phyloP scores from a whole-genome alignment of 1,140 invertebrate species.

The Belonocnema kinseyi region DNA sequence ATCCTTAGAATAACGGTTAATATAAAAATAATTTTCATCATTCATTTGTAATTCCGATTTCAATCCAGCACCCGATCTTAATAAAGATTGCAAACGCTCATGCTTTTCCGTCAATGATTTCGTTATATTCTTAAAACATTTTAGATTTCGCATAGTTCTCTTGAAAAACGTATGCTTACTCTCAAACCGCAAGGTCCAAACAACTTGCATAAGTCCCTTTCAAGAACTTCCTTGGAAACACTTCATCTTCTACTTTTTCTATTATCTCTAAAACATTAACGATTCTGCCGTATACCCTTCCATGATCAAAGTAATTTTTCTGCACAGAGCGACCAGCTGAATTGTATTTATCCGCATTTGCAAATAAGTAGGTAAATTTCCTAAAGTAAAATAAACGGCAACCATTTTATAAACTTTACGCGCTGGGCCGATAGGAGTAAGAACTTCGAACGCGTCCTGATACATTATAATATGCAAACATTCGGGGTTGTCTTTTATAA shows the following conservation, averaged over 20 bases:
- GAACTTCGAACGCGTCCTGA: conserved; percentile 64
- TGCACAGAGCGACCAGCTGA: conserved; percentile 55
- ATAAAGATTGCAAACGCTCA: not conserved
- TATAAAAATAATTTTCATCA: no score
- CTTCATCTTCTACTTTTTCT: conserved; percentile 51
- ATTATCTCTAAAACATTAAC: conserved; percentile 59
- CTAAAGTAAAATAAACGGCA: conserved; percentile 61
- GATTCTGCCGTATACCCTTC: conserved; percentile 50
- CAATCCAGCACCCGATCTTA: not conserved
- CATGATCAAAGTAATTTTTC: conserved; percentile 54
- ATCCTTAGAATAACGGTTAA: no score
- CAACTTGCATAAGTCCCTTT: not conserved
- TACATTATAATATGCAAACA: conserved; percentile 59
- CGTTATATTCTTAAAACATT: not conserved
- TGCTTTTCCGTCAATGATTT: not conserved
- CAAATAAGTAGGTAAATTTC: conserved; percentile 44
- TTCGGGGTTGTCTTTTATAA: conserved; percentile 53
- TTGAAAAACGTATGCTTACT: conserved; percentile 2
- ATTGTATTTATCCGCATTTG: conserved; percentile 56
- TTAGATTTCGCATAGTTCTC: not conserved
- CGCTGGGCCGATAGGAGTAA: conserved; percentile 61
- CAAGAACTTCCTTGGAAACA: conserved; percentile 5
- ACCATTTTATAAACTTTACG: conserved; percentile 63
- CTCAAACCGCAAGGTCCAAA: not conserved
- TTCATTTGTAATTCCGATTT: no score